A percentile compares a stretch with the other conserved stretches of the same genome.
Conservation (phyloP, 1,140 invertebrate genomes). For the Musca domestica region DNA sequence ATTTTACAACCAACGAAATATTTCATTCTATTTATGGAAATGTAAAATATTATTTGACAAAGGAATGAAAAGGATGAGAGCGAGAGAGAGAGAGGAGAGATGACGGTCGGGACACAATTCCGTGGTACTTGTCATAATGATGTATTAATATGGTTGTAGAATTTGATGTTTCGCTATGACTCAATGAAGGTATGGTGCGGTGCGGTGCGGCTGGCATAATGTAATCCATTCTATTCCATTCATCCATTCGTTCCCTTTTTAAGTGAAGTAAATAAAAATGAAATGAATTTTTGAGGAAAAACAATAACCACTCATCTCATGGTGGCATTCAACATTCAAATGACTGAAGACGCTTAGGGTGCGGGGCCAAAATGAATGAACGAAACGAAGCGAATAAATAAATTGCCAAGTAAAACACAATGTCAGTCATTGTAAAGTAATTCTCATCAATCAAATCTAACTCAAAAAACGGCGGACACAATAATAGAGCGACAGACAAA, state of each 20-base stretch:
- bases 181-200: background rate
- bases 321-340: background rate
- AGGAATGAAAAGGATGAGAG: no score
- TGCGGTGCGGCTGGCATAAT: background rate
- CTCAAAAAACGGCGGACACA: no score
- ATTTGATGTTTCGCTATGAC: conserved; percentile 3
- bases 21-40: no score
- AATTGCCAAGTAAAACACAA: conserved; percentile 7
- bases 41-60: no score
- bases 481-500: no score
- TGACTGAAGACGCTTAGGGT: background rate
- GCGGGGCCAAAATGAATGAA: background rate
- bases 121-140: conserved; percentile 12
- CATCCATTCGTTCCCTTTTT: background rate
- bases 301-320: background rate
- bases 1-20: no score
- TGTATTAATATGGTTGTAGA: conserved; percentile 8
- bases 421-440: conserved; percentile 22
- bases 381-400: conserved; percentile 7
- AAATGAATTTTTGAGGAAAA: background rate
- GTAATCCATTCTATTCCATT: conserved; percentile 5
- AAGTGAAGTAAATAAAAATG: conserved; percentile 21
- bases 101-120: no score
- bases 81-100: no score
- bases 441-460: conserved; percentile 22